Conservation (phyloP, 2,888 invertebrate species). For the Cosmopolites sordidus region DNA sequence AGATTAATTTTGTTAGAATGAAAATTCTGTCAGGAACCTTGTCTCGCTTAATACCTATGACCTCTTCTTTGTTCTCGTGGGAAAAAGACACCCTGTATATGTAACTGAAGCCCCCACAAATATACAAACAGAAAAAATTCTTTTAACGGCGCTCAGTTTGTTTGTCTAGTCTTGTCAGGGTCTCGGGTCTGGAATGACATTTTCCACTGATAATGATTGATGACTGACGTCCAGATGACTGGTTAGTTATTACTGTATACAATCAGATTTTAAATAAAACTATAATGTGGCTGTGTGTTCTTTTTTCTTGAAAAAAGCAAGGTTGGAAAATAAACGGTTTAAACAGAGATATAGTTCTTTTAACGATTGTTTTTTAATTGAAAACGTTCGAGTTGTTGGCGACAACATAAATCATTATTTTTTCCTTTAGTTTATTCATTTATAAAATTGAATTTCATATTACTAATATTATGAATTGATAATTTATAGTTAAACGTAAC, state of each 20-base stretch:
- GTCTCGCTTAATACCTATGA: no score
- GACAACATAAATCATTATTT: no score
- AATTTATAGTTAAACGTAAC: no score
- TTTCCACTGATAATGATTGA: slow-evolving; percentile 3
- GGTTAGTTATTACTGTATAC: not conserved
- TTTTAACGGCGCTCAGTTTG: not conserved
- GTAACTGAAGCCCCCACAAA: not conserved
- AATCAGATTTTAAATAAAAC: not conserved
- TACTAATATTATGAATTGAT: no score
- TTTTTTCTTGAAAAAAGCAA: no score
- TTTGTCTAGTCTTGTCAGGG: slow-evolving; percentile 7
- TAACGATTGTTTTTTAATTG: no score
- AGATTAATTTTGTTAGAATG: not conserved
- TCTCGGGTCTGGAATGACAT: not conserved
- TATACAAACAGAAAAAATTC: slow-evolving; percentile 1
- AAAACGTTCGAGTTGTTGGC: no score
- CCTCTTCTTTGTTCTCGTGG: not conserved
- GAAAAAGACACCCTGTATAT: not conserved
- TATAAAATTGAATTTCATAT: no score
- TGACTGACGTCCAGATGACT: not conserved
- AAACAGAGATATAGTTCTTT: no score
- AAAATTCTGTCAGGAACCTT: not conserved
- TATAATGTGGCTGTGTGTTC: no score
- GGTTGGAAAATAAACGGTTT: no score
- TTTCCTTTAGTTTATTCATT: no score